A percentile compares a stretch with the other conserved stretches of the same genome.
Evolutionary conservation across 92 coral and sea anemone genomes (phyloP).

Genomic region (Porites cylindrica): DNA sequence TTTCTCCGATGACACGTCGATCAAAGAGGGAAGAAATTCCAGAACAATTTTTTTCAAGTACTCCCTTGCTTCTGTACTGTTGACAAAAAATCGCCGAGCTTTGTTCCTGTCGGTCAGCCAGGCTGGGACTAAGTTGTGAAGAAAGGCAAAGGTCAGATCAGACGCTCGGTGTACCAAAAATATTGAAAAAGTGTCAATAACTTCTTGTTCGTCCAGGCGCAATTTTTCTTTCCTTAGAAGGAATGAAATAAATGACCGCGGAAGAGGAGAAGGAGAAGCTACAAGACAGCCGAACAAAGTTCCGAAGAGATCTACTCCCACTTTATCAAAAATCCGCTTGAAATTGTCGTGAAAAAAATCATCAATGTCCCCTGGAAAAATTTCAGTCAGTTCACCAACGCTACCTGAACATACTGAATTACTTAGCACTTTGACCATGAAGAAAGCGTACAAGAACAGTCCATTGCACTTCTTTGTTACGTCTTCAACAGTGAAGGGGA

Average conservation of each 20-base stretch:
- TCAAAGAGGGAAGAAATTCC: not conserved
- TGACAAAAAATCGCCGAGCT: not conserved
- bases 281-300: slow-evolving; percentile 9
- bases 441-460: slow-evolving; percentile 22
- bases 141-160: slow-evolving; percentile 12
- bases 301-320: not conserved
- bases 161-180: not conserved
- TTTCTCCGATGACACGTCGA: not conserved
- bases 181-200: slow-evolving; percentile 12
- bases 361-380: slow-evolving; percentile 19
- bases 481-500: not conserved
- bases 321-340: not conserved
- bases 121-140: slow-evolving; percentile 18
- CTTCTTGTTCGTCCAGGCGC: not conserved
- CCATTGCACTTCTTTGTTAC: slow-evolving; percentile 5
- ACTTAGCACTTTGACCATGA: not conserved
- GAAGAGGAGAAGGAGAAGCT: slow-evolving; percentile 15
- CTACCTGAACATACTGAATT: not conserved
- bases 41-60: slow-evolving; percentile 15
- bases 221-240: not conserved
- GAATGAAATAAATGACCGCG: slow-evolving; percentile 23
- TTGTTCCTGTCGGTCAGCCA: slow-evolving; percentile 10
- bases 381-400: not conserved
- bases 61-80: slow-evolving; percentile 14
- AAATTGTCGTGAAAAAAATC: not conserved